A percentile compares a stretch with the other conserved stretches of the same genome.
Conservation (phyloP, 2,888 invertebrate genomes). For the Imbricaverruca yamaguchii region DNA sequence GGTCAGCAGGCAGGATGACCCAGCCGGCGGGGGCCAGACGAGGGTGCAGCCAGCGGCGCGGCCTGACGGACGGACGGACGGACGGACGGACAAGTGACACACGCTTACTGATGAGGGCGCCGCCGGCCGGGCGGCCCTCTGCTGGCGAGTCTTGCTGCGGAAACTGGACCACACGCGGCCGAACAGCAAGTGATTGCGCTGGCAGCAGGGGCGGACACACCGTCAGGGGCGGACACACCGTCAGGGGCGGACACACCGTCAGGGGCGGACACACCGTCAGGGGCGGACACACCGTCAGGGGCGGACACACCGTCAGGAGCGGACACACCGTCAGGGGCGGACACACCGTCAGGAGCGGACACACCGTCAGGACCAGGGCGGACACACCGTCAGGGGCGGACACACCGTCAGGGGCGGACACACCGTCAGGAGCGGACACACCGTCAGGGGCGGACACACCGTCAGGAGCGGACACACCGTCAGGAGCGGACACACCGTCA, state of each 20-base stretch:
- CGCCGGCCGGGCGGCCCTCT: constrained; percentile 35
- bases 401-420: background rate
- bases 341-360: background rate
- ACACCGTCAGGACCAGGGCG: constrained; percentile 34
- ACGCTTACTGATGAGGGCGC: constrained; percentile 33
- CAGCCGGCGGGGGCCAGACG: no score
- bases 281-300: no score
- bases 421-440: background rate
- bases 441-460: constrained; percentile 9
- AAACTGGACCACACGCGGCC: constrained; percentile 94
- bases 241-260: background rate
- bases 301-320: background rate
- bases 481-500: background rate
- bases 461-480: background rate
- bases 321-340: constrained; percentile 8
- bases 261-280: no score
- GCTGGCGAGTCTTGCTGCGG: constrained; percentile 45
- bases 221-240: background rate
- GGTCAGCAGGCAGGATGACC: no score
- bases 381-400: background rate
- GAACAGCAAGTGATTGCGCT: constrained; percentile 94
- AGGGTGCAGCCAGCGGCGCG: no score
- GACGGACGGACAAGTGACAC: background rate
- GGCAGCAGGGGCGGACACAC: constrained; percentile 33
- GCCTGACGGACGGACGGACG: no score